These are phyloP conservation scores for Lysandra coridon DNA, from an alignment of 2,888 invertebrate genomes.

Conservation along the genomic window DNA sequence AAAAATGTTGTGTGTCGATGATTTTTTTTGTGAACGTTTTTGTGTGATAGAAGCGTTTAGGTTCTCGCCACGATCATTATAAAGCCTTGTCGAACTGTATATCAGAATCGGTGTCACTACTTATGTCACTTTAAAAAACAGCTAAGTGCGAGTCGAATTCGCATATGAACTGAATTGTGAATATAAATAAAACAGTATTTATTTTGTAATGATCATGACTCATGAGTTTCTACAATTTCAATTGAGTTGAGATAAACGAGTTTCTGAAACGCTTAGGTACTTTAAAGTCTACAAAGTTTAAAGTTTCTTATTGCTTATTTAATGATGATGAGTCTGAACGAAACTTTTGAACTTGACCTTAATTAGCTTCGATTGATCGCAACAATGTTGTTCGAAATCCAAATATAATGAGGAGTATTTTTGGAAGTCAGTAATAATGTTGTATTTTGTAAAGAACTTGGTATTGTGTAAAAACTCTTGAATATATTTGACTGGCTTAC, in stretches of 20 bases:
- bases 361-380: background rate
- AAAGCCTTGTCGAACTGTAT: too few species aligned
- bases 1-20: too few species aligned
- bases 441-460: too few species aligned
- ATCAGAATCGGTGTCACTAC: too few species aligned
- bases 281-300: background rate
- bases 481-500: too few species aligned
- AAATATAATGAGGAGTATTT: background rate
- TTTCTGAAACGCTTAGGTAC: background rate
- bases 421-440: background rate
- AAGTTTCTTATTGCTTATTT: background rate
- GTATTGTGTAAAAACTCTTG: background rate
- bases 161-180: background rate
- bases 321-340: background rate
- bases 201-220: background rate
- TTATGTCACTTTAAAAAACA: too few species aligned
- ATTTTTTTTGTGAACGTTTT: too few species aligned
- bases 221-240: background rate
- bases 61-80: too few species aligned
- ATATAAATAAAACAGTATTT: background rate
- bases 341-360: background rate
- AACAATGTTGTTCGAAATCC: background rate
- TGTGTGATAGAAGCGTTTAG: too few species aligned
- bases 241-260: background rate
- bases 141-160: background rate